Conservation (phyloP, 2,888 invertebrate species). For the Thysanoteuthis rhombus region DNA sequence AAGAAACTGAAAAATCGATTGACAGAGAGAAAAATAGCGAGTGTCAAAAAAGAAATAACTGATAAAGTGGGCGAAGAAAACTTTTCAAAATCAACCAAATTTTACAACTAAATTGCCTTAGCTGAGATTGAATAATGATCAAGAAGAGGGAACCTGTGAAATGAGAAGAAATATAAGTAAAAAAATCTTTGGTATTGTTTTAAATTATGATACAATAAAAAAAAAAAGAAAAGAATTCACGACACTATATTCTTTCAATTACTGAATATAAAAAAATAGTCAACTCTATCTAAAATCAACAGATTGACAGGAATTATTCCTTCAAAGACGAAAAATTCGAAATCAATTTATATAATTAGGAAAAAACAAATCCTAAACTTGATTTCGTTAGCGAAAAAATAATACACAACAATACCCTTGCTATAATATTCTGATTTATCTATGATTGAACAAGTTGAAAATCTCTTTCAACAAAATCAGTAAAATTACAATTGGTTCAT, state of each 20-base stretch:
- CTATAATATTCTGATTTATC: too few species aligned
- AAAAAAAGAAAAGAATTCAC: not conserved
- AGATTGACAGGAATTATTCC: not conserved
- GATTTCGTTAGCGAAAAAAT: too few species aligned
- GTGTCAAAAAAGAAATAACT: too few species aligned
- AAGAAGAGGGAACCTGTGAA: not conserved
- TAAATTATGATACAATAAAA: not conserved
- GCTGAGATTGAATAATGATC: not conserved
- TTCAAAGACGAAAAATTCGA: not conserved
- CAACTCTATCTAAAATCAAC: not conserved
- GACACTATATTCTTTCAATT: not conserved
- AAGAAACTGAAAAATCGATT: too few species aligned
- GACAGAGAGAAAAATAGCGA: too few species aligned
- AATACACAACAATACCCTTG: too few species aligned
- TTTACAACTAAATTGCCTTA: not conserved
- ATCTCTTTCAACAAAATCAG: too few species aligned
- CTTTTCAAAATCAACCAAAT: not conserved
- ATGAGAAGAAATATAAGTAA: not conserved
- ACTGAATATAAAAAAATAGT: not conserved
- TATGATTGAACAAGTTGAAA: too few species aligned
- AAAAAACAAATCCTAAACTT: too few species aligned
- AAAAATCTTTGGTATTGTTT: not conserved
- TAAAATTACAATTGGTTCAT: too few species aligned
- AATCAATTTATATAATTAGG: not conserved
- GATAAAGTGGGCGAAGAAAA: not conserved